phyloP scores from a whole-genome alignment of 2,113 vertebrate species.

The sheep (Ovis aries) region DNA sequence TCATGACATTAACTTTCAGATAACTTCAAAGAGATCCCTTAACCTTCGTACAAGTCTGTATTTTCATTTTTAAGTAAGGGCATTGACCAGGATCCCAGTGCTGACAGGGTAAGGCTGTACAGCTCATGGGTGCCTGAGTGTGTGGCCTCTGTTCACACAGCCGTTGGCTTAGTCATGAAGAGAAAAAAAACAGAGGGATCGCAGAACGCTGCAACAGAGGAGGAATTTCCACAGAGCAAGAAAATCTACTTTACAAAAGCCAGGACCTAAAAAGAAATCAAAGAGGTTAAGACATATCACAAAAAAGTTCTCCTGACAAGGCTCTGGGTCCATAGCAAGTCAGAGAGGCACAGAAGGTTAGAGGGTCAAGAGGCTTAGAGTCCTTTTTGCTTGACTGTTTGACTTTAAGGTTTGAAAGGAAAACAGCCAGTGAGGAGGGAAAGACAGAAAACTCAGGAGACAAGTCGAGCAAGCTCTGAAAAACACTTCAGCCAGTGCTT shows the following conservation, averaged over 20 bases:
- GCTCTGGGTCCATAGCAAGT: neutral
- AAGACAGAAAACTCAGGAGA: neutral
- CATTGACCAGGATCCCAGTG: neutral
- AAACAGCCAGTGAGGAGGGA: neutral
- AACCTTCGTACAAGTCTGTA: neutral
- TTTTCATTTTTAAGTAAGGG: neutral
- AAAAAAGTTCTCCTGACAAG: neutral
- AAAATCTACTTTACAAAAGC: neutral
- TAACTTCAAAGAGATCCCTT: neutral
- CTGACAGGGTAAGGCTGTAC: neutral
- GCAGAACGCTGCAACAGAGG: fast-evolving
- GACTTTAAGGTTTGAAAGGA: neutral
- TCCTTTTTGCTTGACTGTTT: neutral
- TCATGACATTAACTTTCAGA: neutral
- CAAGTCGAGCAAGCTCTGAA: no score
- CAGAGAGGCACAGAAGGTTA: neutral
- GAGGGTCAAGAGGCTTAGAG: neutral
- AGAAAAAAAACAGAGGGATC: neutral
- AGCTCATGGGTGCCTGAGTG: no score
- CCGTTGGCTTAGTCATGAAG: neutral
- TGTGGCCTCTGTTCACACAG: neutral
- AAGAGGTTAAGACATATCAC: neutral
- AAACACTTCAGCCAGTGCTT: neutral
- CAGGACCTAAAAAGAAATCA: neutral
- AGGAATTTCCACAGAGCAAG: neutral